Percentiles rank a stretch among this genome's conserved stretches.
Conservation (phyloP, 2,797 vertebrate species). For the Tadarida brasiliensis region DNA sequence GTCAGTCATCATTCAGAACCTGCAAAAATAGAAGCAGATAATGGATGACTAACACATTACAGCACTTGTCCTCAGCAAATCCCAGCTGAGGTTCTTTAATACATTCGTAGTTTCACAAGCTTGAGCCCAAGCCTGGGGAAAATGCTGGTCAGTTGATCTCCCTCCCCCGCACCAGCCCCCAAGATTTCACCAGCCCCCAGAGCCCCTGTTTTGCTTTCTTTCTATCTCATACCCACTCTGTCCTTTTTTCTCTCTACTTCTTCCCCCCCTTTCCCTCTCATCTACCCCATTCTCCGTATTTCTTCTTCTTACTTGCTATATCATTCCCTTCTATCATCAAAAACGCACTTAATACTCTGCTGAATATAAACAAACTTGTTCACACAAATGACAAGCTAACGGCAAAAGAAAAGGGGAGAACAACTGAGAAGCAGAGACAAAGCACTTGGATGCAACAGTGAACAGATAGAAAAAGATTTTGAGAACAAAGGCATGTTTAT, state of each 20-base stretch:
- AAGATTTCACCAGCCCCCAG: neutral
- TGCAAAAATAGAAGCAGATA: constrained; percentile 89
- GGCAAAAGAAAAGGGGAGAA: neutral
- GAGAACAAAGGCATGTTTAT: constrained; percentile 73
- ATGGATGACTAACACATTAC: constrained; percentile 88
- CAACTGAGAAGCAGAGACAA: constrained; percentile 4
- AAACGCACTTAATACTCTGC: neutral
- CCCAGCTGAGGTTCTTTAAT: constrained; percentile 80
- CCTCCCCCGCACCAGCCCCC: neutral
- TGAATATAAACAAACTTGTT: constrained; percentile 74
- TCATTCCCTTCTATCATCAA: neutral
- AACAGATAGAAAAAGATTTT: constrained; percentile 37
- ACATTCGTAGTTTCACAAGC: constrained; percentile 80
- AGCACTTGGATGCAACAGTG: constrained; percentile 16
- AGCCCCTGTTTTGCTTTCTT: neutral
- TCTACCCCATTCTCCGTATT: neutral
- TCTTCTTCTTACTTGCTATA: constrained; percentile 12
- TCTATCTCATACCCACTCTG: neutral
- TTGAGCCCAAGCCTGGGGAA: constrained; percentile 80
- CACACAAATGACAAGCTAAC: constrained; percentile 52
- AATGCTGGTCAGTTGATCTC: constrained; percentile 52
- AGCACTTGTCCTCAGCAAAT: constrained; percentile 86
- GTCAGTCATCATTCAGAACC: constrained; percentile 89
- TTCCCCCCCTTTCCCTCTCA: neutral
- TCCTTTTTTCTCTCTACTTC: neutral